phyloP scores from a whole-genome alignment of 1,140 invertebrate genomes.

The Aleiodes sp. region DNA sequence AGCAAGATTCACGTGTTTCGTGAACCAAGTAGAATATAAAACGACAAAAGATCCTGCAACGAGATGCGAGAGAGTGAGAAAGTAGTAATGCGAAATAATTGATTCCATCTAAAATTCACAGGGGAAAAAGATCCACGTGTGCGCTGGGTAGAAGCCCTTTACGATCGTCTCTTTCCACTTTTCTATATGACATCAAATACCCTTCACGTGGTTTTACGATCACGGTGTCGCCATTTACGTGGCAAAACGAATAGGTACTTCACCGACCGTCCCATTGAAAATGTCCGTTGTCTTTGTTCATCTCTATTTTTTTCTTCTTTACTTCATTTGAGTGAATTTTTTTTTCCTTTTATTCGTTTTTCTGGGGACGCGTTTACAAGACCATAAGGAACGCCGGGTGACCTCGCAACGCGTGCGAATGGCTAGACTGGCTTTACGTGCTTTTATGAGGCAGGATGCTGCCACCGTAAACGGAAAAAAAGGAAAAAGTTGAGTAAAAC shows the following conservation, averaged over 20 bases:
- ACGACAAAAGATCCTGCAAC: background rate
- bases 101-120: slow-evolving; percentile 12
- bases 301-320: slow-evolving; percentile 7
- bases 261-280: background rate
- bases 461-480: background rate
- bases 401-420: slow-evolving; percentile 23
- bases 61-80: slow-evolving; percentile 21
- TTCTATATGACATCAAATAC: slow-evolving; percentile 21
- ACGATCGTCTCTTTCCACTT: slow-evolving; percentile 19
- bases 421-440: slow-evolving; percentile 12
- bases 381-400: slow-evolving; percentile 24
- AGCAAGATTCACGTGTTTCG: background rate
- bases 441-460: background rate
- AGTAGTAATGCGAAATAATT: slow-evolving; percentile 22
- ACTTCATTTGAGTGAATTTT: background rate
- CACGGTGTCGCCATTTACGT: slow-evolving; percentile 22
- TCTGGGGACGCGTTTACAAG: slow-evolving; percentile 32
- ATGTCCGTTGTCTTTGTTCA: slow-evolving; percentile 5
- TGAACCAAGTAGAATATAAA: background rate
- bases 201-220: slow-evolving; percentile 19
- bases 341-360: slow-evolving; percentile 16
- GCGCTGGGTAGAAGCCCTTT: slow-evolving; percentile 12
- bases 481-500: background rate
- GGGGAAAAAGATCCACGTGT: slow-evolving; percentile 5
- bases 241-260: slow-evolving; percentile 17